These are phyloP conservation scores for Anser brachyrhynchus DNA, from an alignment of 2,113 vertebrate genomes.

Conservation along the genomic window DNA sequence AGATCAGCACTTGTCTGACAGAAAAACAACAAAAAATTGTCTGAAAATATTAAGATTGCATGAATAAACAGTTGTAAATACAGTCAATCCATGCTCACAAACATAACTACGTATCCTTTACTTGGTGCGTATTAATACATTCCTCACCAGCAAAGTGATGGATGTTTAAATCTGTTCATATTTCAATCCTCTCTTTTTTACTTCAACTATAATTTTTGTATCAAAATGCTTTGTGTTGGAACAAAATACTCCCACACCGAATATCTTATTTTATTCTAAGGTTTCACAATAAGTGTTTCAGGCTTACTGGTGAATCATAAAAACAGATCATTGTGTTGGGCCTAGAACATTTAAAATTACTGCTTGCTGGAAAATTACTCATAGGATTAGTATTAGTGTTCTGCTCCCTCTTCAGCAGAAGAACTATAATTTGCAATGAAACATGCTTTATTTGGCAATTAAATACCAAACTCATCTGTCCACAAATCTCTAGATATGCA, in stretches of 20 bases:
- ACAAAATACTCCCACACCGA: constrained; percentile 72
- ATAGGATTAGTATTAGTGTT: constrained; percentile 58
- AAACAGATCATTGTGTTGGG: constrained; percentile 75
- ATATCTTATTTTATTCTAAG: constrained; percentile 68
- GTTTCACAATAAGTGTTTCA: constrained; percentile 71
- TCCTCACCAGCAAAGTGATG: neutral
- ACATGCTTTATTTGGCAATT: constrained; percentile 25
- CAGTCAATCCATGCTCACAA: neutral
- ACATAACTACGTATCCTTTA: neutral
- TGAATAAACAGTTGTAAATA: neutral
- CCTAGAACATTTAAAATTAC: constrained; percentile 74
- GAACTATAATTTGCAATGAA: constrained; percentile 62
- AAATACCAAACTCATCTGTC: constrained; percentile 6
- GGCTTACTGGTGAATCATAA: constrained; percentile 74
- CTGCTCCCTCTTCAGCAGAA: constrained; percentile 45
- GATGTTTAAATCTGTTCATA: constrained; percentile 41
- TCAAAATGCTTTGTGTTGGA: constrained; percentile 65
- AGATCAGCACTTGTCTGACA: constrained; percentile 93
- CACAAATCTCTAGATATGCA: neutral
- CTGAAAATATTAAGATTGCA: neutral
- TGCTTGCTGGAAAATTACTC: constrained; percentile 61
- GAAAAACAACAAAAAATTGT: neutral
- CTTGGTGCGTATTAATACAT: rapidly evolving
- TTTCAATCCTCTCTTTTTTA: constrained; percentile 42
- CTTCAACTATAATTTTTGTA: constrained; percentile 73